A percentile compares a stretch with the other conserved stretches of the same genome.
Evolutionary conservation across 2,113 vertebrate species (phyloP).

Genomic region (Sebastes schlegelii): DNA sequence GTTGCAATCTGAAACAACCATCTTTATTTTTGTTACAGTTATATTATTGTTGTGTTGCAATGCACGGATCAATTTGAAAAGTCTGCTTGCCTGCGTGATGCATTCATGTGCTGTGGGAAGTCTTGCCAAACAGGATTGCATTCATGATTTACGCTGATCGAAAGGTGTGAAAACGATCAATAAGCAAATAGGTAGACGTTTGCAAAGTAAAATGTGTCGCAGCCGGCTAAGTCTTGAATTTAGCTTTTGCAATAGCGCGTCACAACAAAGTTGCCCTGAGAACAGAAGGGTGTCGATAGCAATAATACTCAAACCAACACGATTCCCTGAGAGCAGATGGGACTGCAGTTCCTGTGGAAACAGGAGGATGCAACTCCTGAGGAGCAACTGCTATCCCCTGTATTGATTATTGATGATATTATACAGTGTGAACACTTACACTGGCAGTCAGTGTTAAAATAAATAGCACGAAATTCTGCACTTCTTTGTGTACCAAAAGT

Average conservation of each 20-base stretch:
- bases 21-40: constrained; percentile 56
- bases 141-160: constrained; percentile 55
- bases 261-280: constrained; percentile 39
- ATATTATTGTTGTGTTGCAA: constrained; percentile 37
- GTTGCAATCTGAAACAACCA: neutral
- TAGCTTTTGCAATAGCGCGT: constrained; percentile 40
- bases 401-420: constrained; percentile 58
- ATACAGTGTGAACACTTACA: constrained; percentile 22
- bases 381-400: constrained; percentile 4
- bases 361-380: constrained; percentile 18
- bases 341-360: constrained; percentile 42
- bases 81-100: constrained; percentile 37
- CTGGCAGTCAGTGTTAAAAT: constrained; percentile 36
- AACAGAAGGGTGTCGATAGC: constrained; percentile 21
- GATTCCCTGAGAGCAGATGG: constrained; percentile 37
- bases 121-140: constrained; percentile 38
- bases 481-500: neutral
- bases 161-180: constrained; percentile 56
- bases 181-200: constrained; percentile 38
- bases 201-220: constrained; percentile 49
- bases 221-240: constrained; percentile 29
- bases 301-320: constrained; percentile 14
- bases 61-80: constrained; percentile 43
- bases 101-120: constrained; percentile 38
- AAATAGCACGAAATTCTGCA: constrained; percentile 17